Evolutionary conservation across 2,113 vertebrate genomes (phyloP).

Genomic region (Epinephelus fuscoguttatus): DNA sequence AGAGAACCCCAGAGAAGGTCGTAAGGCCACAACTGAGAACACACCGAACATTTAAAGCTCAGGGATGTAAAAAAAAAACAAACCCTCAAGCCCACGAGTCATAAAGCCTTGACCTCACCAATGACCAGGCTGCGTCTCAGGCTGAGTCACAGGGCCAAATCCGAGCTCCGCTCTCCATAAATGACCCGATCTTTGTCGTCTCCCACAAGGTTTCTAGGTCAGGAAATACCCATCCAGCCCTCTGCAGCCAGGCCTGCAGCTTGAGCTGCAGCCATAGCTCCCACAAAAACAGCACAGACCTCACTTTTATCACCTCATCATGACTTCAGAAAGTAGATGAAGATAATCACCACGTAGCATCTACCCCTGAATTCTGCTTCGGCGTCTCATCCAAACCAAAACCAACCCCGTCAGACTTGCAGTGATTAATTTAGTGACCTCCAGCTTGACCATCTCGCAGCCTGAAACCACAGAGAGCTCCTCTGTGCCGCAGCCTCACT

Average conservation of each 20-base stretch:
- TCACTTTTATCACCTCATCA: conserved; percentile 56
- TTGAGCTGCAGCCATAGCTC: background rate
- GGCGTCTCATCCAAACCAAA: conserved; percentile 34
- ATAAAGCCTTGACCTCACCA: conserved; percentile 38
- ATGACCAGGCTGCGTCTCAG: conserved; percentile 32
- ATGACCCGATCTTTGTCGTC: conserved; percentile 26
- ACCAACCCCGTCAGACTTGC: conserved; percentile 11
- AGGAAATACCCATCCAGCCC: conserved; percentile 62
- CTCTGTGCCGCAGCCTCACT: conserved; percentile 1
- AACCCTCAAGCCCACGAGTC: conserved; percentile 33
- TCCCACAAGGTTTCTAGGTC: conserved; percentile 57
- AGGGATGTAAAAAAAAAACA: conserved; percentile 26
- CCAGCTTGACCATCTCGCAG: conserved; percentile 33
- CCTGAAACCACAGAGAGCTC: conserved; percentile 8
- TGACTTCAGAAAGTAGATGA: conserved; percentile 20
- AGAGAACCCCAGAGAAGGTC: background rate
- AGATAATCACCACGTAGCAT: conserved; percentile 40
- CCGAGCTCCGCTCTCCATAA: conserved; percentile 36
- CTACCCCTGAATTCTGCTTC: background rate
- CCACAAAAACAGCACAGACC: conserved; percentile 27
- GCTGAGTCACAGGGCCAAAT: conserved; percentile 58
- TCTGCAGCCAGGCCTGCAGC: background rate
- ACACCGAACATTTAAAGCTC: conserved; percentile 17
- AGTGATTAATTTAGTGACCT: conserved; percentile 23
- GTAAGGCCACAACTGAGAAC: background rate